These are phyloP conservation scores for Lepisosteus osseus DNA, from an alignment of 2,113 vertebrate genomes.

Conservation along the genomic window DNA sequence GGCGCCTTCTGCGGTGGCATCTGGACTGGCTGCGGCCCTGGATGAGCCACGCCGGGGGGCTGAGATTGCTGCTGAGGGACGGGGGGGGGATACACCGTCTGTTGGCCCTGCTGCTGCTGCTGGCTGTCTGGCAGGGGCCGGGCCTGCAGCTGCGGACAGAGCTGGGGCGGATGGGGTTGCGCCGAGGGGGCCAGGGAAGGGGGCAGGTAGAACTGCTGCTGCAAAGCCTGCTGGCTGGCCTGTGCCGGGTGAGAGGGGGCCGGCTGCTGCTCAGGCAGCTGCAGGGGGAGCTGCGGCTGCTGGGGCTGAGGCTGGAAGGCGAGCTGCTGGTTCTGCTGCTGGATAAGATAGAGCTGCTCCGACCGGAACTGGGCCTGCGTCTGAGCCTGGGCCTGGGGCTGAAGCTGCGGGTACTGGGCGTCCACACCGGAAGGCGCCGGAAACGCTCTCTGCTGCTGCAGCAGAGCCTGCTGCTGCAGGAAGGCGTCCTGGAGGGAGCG, in stretches of 20 bases:
- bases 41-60: too few species aligned
- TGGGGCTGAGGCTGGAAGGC: slow-evolving; percentile 26
- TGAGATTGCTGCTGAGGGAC: too few species aligned
- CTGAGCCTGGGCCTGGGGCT: slow-evolving; percentile 40
- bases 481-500: neutral
- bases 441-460: slow-evolving; percentile 40
- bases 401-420: slow-evolving; percentile 40
- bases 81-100: slow-evolving; percentile 4
- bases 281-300: slow-evolving; percentile 28
- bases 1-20: slow-evolving; percentile 16
- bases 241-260: slow-evolving; percentile 37
- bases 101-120: too few species aligned
- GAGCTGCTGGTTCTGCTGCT: slow-evolving; percentile 8
- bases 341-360: slow-evolving; percentile 25
- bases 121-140: slow-evolving; percentile 20
- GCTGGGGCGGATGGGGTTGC: slow-evolving; percentile 38
- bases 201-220: slow-evolving; percentile 51
- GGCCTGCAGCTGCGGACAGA: slow-evolving; percentile 21
- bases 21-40: slow-evolving; percentile 31
- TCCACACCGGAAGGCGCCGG: slow-evolving; percentile 26
- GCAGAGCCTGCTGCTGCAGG: slow-evolving; percentile 32
- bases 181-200: slow-evolving; percentile 39
- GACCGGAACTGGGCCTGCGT: slow-evolving; percentile 35
- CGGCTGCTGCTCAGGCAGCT: slow-evolving; percentile 39
- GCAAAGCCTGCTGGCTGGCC: slow-evolving; percentile 39